phyloP scores from a whole-genome alignment of 2,888 invertebrate species.

The Eristalinus aeneus region DNA sequence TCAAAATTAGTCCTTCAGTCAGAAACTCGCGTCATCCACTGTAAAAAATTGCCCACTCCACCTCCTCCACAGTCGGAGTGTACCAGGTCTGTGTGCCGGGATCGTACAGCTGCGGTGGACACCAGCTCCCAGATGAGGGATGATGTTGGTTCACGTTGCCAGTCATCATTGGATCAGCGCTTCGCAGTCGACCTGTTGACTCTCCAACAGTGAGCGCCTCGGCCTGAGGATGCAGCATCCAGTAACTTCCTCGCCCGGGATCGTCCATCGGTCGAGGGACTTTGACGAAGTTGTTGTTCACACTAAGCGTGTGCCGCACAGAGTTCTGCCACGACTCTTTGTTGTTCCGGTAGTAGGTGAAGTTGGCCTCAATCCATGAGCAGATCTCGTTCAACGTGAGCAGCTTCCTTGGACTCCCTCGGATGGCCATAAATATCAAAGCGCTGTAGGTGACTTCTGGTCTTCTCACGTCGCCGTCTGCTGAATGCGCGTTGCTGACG shows the following conservation, averaged over 20 bases:
- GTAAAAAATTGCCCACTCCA: neutral
- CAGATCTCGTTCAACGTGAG: neutral
- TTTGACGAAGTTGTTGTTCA: too few relatives aligned
- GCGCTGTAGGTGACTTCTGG: conserved; percentile 91
- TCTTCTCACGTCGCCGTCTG: conserved; percentile 76
- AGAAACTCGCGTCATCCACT: neutral
- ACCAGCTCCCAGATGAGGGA: conserved; percentile 22
- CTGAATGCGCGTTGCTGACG: neutral
- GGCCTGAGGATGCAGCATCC: conserved; percentile 97
- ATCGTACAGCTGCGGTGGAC: neutral
- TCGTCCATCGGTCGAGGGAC: conserved; percentile 81
- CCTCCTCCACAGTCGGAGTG: neutral
- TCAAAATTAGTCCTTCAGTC: too few relatives aligned
- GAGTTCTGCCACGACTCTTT: too few relatives aligned
- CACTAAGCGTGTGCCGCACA: too few relatives aligned
- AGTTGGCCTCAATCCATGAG: too few relatives aligned
- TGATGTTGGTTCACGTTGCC: conserved; percentile 74
- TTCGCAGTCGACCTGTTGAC: conserved; percentile 95
- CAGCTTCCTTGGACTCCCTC: neutral
- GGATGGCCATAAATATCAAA: conserved; percentile 98
- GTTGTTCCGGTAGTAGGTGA: too few relatives aligned
- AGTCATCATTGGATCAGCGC: conserved; percentile 81
- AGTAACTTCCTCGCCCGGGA: conserved; percentile 99
- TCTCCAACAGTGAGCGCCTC: conserved; percentile 98
- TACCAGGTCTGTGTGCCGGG: conserved; percentile 2